Percentiles rank a stretch among this genome's conserved stretches.
Conservation (phyloP, 2,888 invertebrate genomes). For the Andrena hattorfiana region DNA sequence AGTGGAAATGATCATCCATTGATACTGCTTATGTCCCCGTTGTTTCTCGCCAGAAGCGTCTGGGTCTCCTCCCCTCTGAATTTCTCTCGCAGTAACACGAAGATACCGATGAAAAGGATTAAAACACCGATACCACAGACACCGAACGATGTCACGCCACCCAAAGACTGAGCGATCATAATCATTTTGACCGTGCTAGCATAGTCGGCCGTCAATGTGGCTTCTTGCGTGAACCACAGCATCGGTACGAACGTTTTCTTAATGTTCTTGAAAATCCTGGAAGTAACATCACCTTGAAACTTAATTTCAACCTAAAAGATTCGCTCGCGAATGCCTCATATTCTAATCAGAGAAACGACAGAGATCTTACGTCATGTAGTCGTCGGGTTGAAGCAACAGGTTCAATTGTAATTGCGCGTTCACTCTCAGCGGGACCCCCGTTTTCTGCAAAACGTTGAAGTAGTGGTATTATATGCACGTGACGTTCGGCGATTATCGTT, state of each 20-base stretch:
- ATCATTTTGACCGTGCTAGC: slow-evolving; percentile 87
- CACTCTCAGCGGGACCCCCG: slow-evolving; percentile 92
- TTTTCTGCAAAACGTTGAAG: slow-evolving; percentile 83
- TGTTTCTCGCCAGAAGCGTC: slow-evolving; percentile 77
- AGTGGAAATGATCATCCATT: slow-evolving; percentile 54
- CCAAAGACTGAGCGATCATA: slow-evolving; percentile 86
- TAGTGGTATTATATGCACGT: neutral
- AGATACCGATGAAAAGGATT: slow-evolving; percentile 81
- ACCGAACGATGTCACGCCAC: slow-evolving; percentile 87
- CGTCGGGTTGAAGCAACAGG: slow-evolving; percentile 86
- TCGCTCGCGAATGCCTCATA: neutral
- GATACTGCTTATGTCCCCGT: slow-evolving; percentile 39
- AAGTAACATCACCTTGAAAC: slow-evolving; percentile 66
- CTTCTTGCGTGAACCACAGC: slow-evolving; percentile 92
- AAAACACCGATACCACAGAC: slow-evolving; percentile 85
- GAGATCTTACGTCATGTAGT: slow-evolving; percentile 86
- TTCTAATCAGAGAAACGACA: neutral
- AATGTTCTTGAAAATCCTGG: slow-evolving; percentile 87
- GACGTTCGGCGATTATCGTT: neutral
- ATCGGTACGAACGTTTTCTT: slow-evolving; percentile 89
- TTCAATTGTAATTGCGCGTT: slow-evolving; percentile 93
- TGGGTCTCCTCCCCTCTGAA: slow-evolving; percentile 82
- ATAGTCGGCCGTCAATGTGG: slow-evolving; percentile 87
- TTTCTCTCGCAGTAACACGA: slow-evolving; percentile 79
- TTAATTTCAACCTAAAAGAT: neutral